Base-by-base conservation (phyloP, 1,140 invertebrate species). In the Lepidurus apus region DNA sequence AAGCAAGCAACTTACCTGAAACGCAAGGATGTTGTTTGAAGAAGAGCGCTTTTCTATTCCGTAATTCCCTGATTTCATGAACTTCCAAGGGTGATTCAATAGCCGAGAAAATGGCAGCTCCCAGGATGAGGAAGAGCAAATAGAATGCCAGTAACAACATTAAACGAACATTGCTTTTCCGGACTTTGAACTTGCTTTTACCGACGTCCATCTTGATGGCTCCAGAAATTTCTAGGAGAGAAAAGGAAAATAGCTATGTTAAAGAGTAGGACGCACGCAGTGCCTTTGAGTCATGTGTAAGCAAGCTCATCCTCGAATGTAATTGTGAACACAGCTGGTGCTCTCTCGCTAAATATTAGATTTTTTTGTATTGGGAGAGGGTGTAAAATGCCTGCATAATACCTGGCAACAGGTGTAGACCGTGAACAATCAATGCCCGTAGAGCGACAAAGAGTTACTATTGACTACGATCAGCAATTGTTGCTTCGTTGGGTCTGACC, bases 1-100 rank as follows among this genome's bases (percentile, higher is more conserved):
- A 8, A 4, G 7, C 9, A 80, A 47, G n/a, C 44, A 13, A 47
- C 80, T 82, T 79, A 92, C 91, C 90, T 84, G 86, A 83, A 5
- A 92, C 84, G 81, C 90, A 91, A 9, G 86, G 83, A 83, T 91
- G 86, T 2, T 88, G 84, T 74, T 86, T 82, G 3, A 92, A 84
- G 84, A 93, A 93, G 26, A 87, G 82, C 6, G 83, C 82, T 80
- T 91, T 87, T 53, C 88, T 81, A 43, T 84, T 83, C 78, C 86
- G 85, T 9, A 93, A 82, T 11, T 87, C 84, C 42, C 87, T 85
- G 26, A 89, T 87, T 26, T 88, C 85, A 53, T 86, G 83, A 8
- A 85, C 84, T 83, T 92, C 91, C 77, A 88, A 84, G 1, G 91
- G 91, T n/a, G 87, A 87, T 85, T 93, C 92, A 79, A 93, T 90